Evolutionary conservation across 1,140 invertebrate genomes (phyloP), one percentile per base, ranked within the genome.

Genomic region (Chlorops oryzae): DNA sequence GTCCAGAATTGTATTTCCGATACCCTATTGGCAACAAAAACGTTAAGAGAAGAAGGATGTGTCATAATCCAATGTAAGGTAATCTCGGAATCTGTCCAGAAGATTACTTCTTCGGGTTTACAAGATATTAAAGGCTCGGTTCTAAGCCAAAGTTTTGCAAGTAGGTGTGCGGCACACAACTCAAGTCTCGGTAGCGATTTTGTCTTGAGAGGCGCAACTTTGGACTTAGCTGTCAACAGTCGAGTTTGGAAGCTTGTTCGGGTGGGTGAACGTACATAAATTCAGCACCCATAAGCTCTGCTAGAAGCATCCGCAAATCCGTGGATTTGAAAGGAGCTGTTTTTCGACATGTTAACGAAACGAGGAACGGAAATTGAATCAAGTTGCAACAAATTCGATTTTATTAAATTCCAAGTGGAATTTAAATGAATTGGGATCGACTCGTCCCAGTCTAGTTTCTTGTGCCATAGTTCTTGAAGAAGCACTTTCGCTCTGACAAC

Each of bases 391-490:
- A 47, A 18, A 47, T 35, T 35, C 22, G 15, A 4, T 24, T 38
- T 27, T 27, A 25, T 25, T 24, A 18, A 24, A 12, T 24, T n/a
- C 67, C 67, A 72, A 49, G 59, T 47, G 41, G 56, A 41, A 39
- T 27, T 22, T 9, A 58, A 22, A 44, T 57, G 34, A 25, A 27
- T 9, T 24, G 40, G 48, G 28, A 69, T 40, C 40, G 57, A 45
- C 10, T 68, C 54, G 41, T 73, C 66, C 66, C 70, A 73, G 12
- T 28, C 22, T 1, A 67, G 3, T 20, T 50, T 52, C 50, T 59
- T 42, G 4, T 61, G 32, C 67, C 67, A 72, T 12, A 70, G 47
- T 45, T 54, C 55, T 60, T 72, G 65, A 5, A 72, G 55, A 28
- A 70, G 39, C 23, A 63, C 51, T 59, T 72, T 72, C 40, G 63